A percentile compares a stretch with the other conserved stretches of the same genome.
Evolutionary conservation across 2,888 invertebrate genomes (phyloP).

Genomic region (Steinernema hermaphroditum): DNA sequence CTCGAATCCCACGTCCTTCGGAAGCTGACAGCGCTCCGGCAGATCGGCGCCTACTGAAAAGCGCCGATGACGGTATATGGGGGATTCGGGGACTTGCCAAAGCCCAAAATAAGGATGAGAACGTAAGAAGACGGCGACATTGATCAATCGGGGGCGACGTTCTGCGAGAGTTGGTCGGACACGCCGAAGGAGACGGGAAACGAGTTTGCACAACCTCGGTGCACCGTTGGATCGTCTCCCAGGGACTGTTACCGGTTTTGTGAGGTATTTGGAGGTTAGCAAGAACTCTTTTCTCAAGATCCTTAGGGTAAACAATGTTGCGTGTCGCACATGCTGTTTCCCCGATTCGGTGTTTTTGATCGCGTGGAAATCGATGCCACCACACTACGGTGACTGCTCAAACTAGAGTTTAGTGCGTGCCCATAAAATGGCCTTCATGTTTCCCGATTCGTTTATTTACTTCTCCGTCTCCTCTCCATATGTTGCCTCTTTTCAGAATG

Average conservation of each 20-base stretch:
- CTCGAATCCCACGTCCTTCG: conserved; percentile 16
- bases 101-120: background rate
- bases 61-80: background rate
- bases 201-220: background rate
- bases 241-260: background rate
- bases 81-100: background rate
- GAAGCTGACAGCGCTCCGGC: background rate
- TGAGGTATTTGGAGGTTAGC: background rate
- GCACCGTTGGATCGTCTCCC: background rate
- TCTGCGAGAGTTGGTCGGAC: background rate
- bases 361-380: background rate
- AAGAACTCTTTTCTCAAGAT: background rate
- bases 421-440: background rate
- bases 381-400: background rate
- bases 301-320: background rate
- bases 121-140: background rate
- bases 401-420: background rate
- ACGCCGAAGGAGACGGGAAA: background rate
- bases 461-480: background rate
- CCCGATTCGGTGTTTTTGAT: background rate
- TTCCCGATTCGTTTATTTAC: background rate
- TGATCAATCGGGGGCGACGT: background rate
- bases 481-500: background rate
- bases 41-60: background rate
- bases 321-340: background rate